Percentiles rank a stretch among this genome's conserved stretches.
Evolutionary conservation across 2,113 vertebrate genomes (phyloP).

Genomic region (Mirza zaza): DNA sequence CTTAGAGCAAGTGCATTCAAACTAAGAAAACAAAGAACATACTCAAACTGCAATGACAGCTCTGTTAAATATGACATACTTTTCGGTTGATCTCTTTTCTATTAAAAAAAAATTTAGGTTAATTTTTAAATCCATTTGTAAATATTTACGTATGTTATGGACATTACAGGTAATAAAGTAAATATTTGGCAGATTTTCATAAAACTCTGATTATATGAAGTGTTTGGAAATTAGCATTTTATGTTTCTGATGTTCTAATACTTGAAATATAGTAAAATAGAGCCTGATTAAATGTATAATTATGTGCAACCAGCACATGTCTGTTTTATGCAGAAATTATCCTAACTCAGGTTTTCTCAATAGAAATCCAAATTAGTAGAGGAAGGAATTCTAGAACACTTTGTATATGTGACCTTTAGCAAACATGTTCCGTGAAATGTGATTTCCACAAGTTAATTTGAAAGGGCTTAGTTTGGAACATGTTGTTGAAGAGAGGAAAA

Average conservation of each 20-base stretch:
- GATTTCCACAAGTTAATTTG: constrained; percentile 59
- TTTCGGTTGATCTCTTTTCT: background rate
- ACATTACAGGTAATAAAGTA: background rate
- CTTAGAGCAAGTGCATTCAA: background rate
- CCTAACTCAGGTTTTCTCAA: background rate
- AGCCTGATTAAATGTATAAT: background rate
- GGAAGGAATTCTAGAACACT: background rate
- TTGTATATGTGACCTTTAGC: constrained; percentile 56
- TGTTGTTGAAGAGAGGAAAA: background rate
- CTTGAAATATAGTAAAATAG: background rate
- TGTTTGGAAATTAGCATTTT: background rate
- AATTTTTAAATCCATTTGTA: background rate
- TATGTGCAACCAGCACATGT: background rate
- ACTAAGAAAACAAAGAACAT: background rate
- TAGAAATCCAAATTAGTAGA: constrained; percentile 9
- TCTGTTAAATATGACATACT: background rate
- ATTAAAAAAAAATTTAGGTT: background rate
- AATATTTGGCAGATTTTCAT: background rate
- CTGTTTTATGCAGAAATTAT: background rate
- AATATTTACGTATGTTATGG: background rate
- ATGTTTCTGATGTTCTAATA: background rate
- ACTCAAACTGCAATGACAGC: background rate
- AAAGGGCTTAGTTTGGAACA: constrained; percentile 29
- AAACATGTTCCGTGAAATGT: constrained; percentile 46
- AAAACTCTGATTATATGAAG: background rate